Base-by-base conservation (phyloP, 2,797 vertebrate species). In the Spatula versicolor region DNA sequence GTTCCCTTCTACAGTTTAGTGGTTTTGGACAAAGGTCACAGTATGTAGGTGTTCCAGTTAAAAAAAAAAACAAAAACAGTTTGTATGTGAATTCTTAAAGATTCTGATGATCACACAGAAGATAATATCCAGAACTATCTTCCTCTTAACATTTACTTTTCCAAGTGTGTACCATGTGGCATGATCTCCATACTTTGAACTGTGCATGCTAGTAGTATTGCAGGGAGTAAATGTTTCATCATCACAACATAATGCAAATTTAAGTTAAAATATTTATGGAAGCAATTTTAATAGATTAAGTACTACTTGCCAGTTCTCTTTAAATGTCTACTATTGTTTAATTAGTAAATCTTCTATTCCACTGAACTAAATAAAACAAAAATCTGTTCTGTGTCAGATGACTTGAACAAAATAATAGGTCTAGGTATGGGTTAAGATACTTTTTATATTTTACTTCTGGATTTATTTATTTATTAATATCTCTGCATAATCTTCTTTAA, bases 81-180 rank as follows among this genome's bases (percentile, higher is more conserved):
- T 93, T 94, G 14, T 88, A 19, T 41, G 74, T 90, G 39, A 93
- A 77, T 69, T 90, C 86, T 80, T 92, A 45, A 88, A 69, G 43
- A 71, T 93, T 95, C 95, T 97, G 37, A 81, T 96, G 50, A 88
- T 55, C 13, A 48, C 91, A 90, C 86, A 79, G 82, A 83, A 77
- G 74, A 66, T 73, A 74, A 77, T 46, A 64, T 72, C 55, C 52
- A 92, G 82, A 96, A 46, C 41, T 52, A 28, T 72, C 85, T 95
- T 90, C 23, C 76, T 83, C 59, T 89, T 92, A 66, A 35, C 93
- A 84, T 96, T 23, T 63, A 43, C 26, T 83, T 73, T 74, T 95
- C 76, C 55, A 88, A 72, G 67, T 76, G 50, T 88, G 23, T 35
- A 26, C 41, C 13, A 4, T 28, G 33, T 60, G 35, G 79, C 71